These are phyloP conservation scores for Hoplostethus atlanticus DNA, from an alignment of 2,797 vertebrate genomes.

Conservation along the genomic window DNA sequence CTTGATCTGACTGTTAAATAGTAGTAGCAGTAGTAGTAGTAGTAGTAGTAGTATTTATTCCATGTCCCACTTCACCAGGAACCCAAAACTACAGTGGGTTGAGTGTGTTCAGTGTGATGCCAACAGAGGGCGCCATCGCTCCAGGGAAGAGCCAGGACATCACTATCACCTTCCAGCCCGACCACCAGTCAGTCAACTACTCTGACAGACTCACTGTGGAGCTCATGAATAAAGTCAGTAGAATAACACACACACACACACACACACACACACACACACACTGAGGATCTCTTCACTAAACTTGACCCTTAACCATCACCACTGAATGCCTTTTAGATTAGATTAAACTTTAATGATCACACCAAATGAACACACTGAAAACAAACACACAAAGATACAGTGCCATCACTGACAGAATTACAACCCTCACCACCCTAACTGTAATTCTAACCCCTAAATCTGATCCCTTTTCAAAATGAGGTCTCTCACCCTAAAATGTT, in stretches of 20 bases:
- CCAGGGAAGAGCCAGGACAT: constrained; percentile 85
- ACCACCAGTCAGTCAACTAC: constrained; percentile 89
- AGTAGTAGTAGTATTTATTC: background rate
- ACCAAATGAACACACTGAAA: background rate
- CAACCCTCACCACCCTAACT: background rate
- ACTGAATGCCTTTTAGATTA: too few species aligned
- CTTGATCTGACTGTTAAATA: too few species aligned
- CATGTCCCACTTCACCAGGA: constrained; percentile 73
- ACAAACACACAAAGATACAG: background rate
- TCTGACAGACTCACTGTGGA: constrained; percentile 86
- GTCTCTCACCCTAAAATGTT: background rate
- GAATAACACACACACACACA: background rate
- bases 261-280: constrained; percentile 1
- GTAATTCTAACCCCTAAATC: background rate
- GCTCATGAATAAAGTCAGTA: constrained; percentile 87
- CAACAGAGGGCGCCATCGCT: constrained; percentile 83
- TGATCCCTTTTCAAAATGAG: background rate
- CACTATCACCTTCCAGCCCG: constrained; percentile 90
- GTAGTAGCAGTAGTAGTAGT: background rate
- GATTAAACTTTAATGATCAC: too few species aligned
- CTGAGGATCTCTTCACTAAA: background rate
- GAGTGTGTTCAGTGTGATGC: constrained; percentile 89
- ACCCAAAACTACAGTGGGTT: constrained; percentile 88
- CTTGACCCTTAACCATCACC: background rate
- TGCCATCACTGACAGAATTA: background rate